A percentile compares a stretch with the other conserved stretches of the same genome.
Evolutionary conservation across 2,113 vertebrate species (phyloP).

Genomic region (Alligator mississippiensis): DNA sequence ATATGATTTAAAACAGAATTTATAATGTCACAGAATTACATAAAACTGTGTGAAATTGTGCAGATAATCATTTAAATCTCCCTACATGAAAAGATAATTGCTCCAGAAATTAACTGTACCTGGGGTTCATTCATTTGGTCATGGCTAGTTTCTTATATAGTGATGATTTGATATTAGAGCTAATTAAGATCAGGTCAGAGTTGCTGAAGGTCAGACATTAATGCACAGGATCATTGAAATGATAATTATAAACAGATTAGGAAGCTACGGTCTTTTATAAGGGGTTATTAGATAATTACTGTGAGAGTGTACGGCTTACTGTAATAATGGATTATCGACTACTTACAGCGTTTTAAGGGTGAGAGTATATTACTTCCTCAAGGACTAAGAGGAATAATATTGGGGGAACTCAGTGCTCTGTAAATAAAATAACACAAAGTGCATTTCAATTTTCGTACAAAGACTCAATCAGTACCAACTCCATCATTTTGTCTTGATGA

Average conservation of each 20-base stretch:
- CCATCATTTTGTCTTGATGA: constrained; percentile 28
- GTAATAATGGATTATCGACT: constrained; percentile 92
- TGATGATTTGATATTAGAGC: constrained; percentile 96
- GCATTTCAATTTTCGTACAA: neutral
- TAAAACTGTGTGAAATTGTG: constrained; percentile 99
- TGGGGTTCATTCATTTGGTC: constrained; percentile 99
- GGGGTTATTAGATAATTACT: constrained; percentile 96
- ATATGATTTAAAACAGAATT: constrained; percentile 91
- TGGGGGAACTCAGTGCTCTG: constrained; percentile 57
- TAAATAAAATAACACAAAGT: constrained; percentile 67
- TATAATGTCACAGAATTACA: constrained; percentile 90
- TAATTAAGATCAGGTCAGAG: constrained; percentile 99
- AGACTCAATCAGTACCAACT: constrained; percentile 29
- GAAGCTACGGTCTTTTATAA: constrained; percentile 97
- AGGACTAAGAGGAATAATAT: constrained; percentile 79
- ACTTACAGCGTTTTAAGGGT: constrained; percentile 83
- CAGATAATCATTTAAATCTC: constrained; percentile 99
- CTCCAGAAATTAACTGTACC: constrained; percentile 99
- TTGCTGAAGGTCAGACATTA: constrained; percentile 99
- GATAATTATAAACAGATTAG: constrained; percentile 99
- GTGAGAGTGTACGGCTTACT: constrained; percentile 89
- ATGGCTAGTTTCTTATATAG: constrained; percentile 99
- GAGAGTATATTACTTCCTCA: constrained; percentile 83
- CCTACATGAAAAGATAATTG: constrained; percentile 99
- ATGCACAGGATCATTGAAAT: constrained; percentile 98